Evolutionary conservation across 2,888 invertebrate species (phyloP).

Genomic region (Idaea dimidiata): DNA sequence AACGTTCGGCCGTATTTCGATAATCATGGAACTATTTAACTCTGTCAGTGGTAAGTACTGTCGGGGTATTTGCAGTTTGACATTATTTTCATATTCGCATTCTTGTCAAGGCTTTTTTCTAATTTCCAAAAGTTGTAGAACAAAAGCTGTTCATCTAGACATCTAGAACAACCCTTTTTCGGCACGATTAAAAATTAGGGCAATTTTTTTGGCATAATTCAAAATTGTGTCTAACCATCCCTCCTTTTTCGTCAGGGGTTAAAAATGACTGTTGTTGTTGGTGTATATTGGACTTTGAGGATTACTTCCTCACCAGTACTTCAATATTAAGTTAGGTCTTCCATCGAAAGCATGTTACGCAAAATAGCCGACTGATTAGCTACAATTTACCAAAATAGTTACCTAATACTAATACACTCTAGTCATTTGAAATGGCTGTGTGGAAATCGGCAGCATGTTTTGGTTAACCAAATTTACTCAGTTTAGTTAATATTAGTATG

Average conservation of each 20-base stretch:
- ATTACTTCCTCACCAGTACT: background rate
- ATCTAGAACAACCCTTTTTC: too few relatives aligned
- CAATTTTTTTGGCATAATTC: too few relatives aligned
- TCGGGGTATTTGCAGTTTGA: background rate
- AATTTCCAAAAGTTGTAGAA: too few relatives aligned
- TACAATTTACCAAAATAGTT: slow-evolving; percentile 3
- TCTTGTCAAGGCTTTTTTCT: too few relatives aligned
- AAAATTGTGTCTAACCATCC: too few relatives aligned
- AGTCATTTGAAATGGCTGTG: slow-evolving; percentile 11
- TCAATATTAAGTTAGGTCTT: background rate
- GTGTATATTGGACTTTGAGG: too few relatives aligned
- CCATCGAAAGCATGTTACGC: background rate
- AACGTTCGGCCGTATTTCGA: slow-evolving; percentile 12
- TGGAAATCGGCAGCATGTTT: slow-evolving; percentile 3
- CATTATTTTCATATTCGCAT: too few relatives aligned
- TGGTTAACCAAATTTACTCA: slow-evolving; percentile 13
- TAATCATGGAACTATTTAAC: slow-evolving; percentile 4
- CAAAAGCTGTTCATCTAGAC: too few relatives aligned
- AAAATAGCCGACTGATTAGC: background rate
- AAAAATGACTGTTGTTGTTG: too few relatives aligned
- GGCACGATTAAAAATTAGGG: too few relatives aligned
- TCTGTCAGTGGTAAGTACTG: background rate
- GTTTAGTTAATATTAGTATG: slow-evolving; percentile 6
- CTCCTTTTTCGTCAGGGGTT: too few relatives aligned
- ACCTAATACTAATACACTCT: slow-evolving; percentile 8